phyloP scores from a whole-genome alignment of 2,797 vertebrate genomes.

The Sternarchorhynchus goeldii region DNA sequence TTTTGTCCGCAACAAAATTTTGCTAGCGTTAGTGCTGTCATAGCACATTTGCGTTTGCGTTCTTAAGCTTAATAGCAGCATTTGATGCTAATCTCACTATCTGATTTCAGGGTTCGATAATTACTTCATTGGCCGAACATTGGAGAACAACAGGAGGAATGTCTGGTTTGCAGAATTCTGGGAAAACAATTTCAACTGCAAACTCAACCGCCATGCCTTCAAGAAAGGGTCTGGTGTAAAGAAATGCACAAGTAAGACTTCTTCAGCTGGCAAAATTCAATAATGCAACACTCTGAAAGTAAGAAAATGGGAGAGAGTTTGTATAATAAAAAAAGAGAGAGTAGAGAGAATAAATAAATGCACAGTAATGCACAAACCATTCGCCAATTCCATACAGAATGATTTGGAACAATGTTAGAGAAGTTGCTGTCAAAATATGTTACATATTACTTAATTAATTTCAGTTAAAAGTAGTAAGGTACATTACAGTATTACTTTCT shows the following conservation, averaged over 20 bases:
- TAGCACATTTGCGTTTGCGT: background rate
- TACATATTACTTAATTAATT: too few relatives aligned
- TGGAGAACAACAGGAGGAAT: conserved; percentile 98
- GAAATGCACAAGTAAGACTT: conserved; percentile 96
- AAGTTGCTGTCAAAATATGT: too few relatives aligned
- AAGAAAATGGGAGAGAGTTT: background rate
- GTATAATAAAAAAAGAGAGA: background rate
- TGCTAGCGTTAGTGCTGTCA: background rate
- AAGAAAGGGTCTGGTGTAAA: conserved; percentile 93
- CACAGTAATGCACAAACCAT: background rate
- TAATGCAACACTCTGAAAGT: conserved; percentile 51
- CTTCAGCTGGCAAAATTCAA: background rate
- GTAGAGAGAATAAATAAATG: background rate
- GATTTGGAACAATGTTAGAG: conserved; percentile 25
- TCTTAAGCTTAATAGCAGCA: conserved; percentile 14
- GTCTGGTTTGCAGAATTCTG: conserved; percentile 99
- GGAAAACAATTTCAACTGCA: conserved; percentile 99
- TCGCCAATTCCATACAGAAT: conserved; percentile 31
- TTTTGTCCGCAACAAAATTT: background rate
- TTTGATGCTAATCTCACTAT: conserved; percentile 31
- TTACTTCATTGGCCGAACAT: conserved; percentile 94
- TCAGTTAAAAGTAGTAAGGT: too few relatives aligned
- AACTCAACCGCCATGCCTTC: conserved; percentile 92
- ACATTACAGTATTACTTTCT: too few relatives aligned
- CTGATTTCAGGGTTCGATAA: conserved; percentile 87